Conservation (phyloP, 2,113 vertebrate species). For the Prinia subflava region DNA sequence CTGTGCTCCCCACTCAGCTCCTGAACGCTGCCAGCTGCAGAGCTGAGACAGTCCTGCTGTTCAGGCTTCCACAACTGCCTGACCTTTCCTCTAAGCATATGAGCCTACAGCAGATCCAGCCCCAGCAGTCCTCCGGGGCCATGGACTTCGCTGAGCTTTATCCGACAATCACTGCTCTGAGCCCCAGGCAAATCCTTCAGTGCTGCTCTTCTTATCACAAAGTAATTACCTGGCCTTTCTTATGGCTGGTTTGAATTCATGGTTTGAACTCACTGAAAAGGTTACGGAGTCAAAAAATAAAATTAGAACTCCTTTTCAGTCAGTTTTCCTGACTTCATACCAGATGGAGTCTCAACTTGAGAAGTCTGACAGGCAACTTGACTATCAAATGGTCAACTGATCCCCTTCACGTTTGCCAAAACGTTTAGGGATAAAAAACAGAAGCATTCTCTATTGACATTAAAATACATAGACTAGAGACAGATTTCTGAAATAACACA, state of each 20-base stretch:
- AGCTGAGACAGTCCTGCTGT: neutral
- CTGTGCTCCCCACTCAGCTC: neutral
- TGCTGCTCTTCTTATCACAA: constrained; percentile 1
- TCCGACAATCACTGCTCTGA: neutral
- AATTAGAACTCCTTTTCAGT: constrained; percentile 4
- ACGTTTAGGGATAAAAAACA: neutral
- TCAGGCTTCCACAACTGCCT: neutral
- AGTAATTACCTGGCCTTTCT: constrained; percentile 43
- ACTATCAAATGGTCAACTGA: constrained; percentile 17
- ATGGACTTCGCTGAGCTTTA: constrained; percentile 11
- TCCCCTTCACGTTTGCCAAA: neutral
- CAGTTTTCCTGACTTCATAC: neutral
- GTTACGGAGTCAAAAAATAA: constrained; percentile 35
- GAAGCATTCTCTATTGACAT: neutral
- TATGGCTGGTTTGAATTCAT: neutral
- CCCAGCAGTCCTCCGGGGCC: neutral
- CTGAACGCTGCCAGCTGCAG: neutral
- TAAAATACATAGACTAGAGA: neutral
- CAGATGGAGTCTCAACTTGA: neutral
- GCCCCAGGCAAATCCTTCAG: constrained; percentile 44
- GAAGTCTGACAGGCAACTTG: neutral
- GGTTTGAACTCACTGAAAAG: constrained; percentile 15
- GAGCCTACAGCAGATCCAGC: constrained; percentile 17
- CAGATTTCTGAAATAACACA: neutral
- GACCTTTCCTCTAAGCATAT: constrained; percentile 44